Conservation (phyloP, 2,797 vertebrate genomes). For the Phalloptychus januarius region DNA sequence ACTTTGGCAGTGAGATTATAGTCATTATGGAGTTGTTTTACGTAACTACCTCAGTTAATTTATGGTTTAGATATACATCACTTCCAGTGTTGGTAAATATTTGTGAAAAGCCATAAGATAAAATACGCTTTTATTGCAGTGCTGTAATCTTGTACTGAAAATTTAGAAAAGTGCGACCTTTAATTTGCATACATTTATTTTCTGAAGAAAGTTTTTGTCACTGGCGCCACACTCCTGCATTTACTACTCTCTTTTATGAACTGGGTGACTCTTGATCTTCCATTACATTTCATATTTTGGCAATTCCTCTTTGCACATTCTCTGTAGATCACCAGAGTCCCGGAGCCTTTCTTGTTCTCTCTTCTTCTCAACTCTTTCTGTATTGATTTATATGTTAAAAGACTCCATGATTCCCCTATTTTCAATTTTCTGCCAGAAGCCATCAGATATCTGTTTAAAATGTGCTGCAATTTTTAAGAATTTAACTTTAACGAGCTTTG, state of each 20-base stretch:
- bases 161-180: background rate
- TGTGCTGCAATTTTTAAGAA: background rate
- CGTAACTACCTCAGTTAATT: background rate
- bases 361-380: background rate
- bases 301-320: too few relatives aligned
- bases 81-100: background rate
- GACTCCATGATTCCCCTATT: background rate
- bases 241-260: background rate
- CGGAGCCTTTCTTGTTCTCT: background rate
- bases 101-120: background rate
- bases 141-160: background rate
- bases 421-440: background rate
- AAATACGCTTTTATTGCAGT: background rate
- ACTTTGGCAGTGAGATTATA: constrained; percentile 1
- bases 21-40: background rate
- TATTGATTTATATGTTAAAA: background rate
- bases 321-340: background rate
- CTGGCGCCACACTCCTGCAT: background rate
- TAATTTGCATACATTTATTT: background rate
- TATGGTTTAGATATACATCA: background rate
- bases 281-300: background rate
- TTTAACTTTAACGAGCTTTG: background rate
- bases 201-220: too few relatives aligned
- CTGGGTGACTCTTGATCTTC: background rate
- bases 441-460: background rate